Conservation (phyloP, 1,140 invertebrate genomes). For the Drosophila carrolli region DNA sequence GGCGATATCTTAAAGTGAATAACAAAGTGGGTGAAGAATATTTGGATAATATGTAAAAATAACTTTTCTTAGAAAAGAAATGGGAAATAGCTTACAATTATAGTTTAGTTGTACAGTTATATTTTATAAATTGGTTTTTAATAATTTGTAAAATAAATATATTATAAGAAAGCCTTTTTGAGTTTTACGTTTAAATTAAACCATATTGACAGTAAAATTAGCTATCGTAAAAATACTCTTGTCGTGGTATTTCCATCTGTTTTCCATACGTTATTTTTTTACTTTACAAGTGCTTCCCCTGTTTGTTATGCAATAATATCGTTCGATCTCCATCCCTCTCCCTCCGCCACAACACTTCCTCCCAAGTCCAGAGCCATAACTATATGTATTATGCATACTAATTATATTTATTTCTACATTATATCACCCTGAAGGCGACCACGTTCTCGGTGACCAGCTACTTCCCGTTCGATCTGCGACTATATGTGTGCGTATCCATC, state of each 20-base stretch:
- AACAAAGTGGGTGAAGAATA: background rate
- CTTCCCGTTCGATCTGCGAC: slow-evolving; percentile 51
- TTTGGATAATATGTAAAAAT: no score
- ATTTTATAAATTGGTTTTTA: no score
- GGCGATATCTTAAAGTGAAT: background rate
- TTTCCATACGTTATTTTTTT: slow-evolving; percentile 7
- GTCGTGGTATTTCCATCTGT: background rate
- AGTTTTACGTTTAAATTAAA: no score
- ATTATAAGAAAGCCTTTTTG: no score
- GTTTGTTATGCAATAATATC: slow-evolving; percentile 25
- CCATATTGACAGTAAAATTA: background rate
- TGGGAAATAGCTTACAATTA: no score
- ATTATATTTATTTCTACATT: slow-evolving; percentile 49
- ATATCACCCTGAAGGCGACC: slow-evolving; percentile 45
- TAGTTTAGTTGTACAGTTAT: no score
- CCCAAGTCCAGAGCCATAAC: slow-evolving; percentile 8
- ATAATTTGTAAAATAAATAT: no score
- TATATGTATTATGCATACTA: slow-evolving; percentile 59
- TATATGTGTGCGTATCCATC: slow-evolving; percentile 40
- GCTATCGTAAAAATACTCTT: background rate
- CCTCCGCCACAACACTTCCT: background rate
- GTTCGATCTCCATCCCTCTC: background rate
- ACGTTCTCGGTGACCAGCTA: slow-evolving; percentile 42
- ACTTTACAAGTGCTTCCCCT: slow-evolving; percentile 15
- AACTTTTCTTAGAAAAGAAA: no score